phyloP scores from a whole-genome alignment of 1,140 invertebrate species.

The Pseudoatta argentina region DNA sequence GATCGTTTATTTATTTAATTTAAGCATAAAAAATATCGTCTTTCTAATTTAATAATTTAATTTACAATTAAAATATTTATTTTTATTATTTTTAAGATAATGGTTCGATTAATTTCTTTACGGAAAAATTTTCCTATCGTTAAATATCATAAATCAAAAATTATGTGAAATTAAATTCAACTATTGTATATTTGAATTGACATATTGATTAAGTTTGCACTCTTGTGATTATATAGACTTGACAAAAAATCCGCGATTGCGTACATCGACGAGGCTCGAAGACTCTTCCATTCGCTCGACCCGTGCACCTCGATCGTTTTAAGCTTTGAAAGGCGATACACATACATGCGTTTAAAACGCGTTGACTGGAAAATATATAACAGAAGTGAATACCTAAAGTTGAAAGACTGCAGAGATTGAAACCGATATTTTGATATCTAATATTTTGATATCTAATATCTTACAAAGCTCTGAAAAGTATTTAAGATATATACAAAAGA shows the following conservation, averaged over 20 bases:
- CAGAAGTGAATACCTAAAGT: neutral
- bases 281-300: slow-evolving; percentile 68
- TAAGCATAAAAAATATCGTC: neutral
- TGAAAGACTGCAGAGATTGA: neutral
- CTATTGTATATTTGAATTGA: neutral
- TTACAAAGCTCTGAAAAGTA: neutral
- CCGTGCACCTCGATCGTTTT: slow-evolving; percentile 54
- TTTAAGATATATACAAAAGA: neutral
- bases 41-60: neutral
- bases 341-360: neutral
- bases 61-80: neutral
- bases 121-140: neutral
- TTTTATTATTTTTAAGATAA: neutral
- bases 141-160: slow-evolving; percentile 5
- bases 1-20: slow-evolving; percentile 19
- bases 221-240: neutral
- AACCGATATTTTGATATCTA: neutral
- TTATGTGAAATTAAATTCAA: neutral
- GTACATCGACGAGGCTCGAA: slow-evolving; percentile 8
- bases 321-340: slow-evolving; percentile 1
- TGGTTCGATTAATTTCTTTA: neutral
- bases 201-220: neutral
- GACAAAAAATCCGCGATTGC: neutral
- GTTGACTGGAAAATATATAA: neutral
- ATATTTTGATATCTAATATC: neutral